These are phyloP conservation scores for Andrena haemorrhoa DNA, from an alignment of 2,888 invertebrate species.

Conservation along the genomic window DNA sequence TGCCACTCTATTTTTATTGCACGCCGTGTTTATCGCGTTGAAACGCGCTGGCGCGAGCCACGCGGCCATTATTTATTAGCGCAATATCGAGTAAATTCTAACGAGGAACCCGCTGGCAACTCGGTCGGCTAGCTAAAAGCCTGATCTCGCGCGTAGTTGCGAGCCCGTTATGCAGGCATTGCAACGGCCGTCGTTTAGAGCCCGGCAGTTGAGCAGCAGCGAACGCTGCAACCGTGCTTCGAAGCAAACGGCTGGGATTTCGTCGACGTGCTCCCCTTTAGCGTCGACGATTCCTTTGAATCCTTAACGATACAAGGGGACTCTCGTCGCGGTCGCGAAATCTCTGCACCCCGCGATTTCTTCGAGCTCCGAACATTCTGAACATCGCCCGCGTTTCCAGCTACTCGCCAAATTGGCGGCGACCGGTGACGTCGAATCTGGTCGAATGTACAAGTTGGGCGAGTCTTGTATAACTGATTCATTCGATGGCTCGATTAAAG, in stretches of 20 bases:
- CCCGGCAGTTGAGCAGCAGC: neutral
- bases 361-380: no score
- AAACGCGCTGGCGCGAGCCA: neutral
- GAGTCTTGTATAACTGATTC: neutral
- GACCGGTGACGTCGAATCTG: no score
- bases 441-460: no score
- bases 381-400: no score
- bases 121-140: constrained; percentile 13
- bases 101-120: constrained; percentile 15
- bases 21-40: neutral
- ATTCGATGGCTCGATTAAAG: constrained; percentile 3
- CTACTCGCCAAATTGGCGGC: no score
- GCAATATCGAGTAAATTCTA: constrained; percentile 29
- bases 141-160: constrained; percentile 12
- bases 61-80: constrained; percentile 24
- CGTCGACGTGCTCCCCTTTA: constrained; percentile 6
- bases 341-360: no score
- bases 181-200: constrained; percentile 10
- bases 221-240: constrained; percentile 15
- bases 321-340: no score
- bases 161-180: constrained; percentile 20
- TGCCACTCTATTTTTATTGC: neutral
- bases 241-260: constrained; percentile 23
- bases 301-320: no score
- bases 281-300: no score